Conservation (phyloP, 2,113 vertebrate genomes). For the Embiotoca jacksoni region DNA sequence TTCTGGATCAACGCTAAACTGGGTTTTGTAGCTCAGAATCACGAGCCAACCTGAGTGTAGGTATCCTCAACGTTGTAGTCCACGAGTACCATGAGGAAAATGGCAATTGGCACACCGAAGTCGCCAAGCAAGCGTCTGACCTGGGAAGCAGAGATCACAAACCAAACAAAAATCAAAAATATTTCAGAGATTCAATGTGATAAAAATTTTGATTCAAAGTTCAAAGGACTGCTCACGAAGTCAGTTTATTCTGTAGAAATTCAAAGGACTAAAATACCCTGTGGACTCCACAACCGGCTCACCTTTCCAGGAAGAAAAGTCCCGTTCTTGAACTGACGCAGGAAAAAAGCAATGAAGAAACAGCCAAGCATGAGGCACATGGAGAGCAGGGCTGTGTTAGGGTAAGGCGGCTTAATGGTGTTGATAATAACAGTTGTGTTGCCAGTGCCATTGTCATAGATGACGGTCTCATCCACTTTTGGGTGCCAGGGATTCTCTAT, state of each 20-base stretch:
- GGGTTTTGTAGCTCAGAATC: background rate
- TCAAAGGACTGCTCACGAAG: background rate
- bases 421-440: background rate
- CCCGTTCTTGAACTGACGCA: conserved; percentile 96
- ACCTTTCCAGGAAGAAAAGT: conserved; percentile 94
- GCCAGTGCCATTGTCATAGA: conserved; percentile 75
- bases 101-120: conserved; percentile 96
- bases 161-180: background rate
- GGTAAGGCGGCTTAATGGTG: conserved; percentile 63
- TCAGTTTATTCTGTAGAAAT: background rate
- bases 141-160: conserved; percentile 72
- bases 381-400: conserved; percentile 96
- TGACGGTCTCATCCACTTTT: conserved; percentile 43
- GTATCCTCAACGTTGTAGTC: conserved; percentile 88
- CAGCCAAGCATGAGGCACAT: conserved; percentile 95
- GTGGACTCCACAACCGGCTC: conserved; percentile 29
- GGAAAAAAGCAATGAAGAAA: conserved; percentile 92
- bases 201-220: background rate
- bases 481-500: conserved; percentile 79
- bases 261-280: background rate
- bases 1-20: background rate
- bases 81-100: conserved; percentile 90
- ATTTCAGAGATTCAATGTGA: background rate
- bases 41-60: conserved; percentile 90
- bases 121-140: conserved; percentile 94